Conservation (phyloP, 2,888 invertebrate species). For the Meandrusa payeni region DNA sequence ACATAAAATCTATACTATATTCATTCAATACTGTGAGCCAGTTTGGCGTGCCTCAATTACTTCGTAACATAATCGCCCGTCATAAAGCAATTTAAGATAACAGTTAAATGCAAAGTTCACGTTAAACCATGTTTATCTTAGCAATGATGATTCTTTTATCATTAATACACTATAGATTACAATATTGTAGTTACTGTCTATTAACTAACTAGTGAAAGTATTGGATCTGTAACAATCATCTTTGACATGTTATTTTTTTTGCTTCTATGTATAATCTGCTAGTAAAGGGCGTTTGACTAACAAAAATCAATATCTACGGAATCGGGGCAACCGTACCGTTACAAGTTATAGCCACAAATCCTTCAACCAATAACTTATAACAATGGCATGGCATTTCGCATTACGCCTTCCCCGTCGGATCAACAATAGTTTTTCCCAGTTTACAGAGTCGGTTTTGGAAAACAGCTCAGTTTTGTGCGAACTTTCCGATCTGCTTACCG, state of each 20-base stretch:
- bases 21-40: too few relatives aligned
- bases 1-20: constrained; percentile 32
- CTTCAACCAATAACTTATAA: constrained; percentile 63
- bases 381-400: constrained; percentile 52
- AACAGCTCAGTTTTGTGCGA: constrained; percentile 12
- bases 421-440: constrained; percentile 54
- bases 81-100: constrained; percentile 64
- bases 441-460: constrained; percentile 14
- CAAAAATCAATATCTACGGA: constrained; percentile 68
- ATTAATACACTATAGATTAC: too few relatives aligned
- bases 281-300: constrained; percentile 33
- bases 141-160: constrained; percentile 62
- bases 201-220: too few relatives aligned
- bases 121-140: constrained; percentile 71
- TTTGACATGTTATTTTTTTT: too few relatives aligned
- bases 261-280: constrained; percentile 53
- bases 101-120: constrained; percentile 62
- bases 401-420: constrained; percentile 46
- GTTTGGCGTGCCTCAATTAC: too few relatives aligned
- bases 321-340: constrained; percentile 59
- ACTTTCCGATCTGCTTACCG: constrained; percentile 69
- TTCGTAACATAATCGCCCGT: too few relatives aligned
- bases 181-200: too few relatives aligned
- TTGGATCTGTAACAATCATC: too few relatives aligned
- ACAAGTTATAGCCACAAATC: constrained; percentile 60